A percentile compares a stretch with the other conserved stretches of the same genome.
phyloP scores from a whole-genome alignment of 2,888 invertebrate genomes.

The Drosophila paramelanica region DNA sequence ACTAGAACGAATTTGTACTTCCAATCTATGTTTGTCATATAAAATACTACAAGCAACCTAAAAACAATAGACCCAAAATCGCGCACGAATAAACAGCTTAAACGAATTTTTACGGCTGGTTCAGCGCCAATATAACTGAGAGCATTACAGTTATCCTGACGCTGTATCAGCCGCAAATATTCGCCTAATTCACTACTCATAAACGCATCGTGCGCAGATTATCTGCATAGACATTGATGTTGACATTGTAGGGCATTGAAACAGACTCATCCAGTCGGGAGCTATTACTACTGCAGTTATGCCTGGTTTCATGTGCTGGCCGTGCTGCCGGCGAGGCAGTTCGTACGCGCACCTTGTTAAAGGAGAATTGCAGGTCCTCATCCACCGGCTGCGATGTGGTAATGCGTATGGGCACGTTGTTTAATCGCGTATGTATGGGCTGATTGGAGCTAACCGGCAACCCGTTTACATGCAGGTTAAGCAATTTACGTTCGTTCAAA shows the following conservation, averaged over 20 bases:
- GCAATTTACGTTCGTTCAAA: conserved; percentile 47
- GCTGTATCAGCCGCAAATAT: conserved; percentile 9
- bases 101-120: conserved; percentile 6
- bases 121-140: conserved; percentile 19
- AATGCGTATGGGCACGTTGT: conserved; percentile 66
- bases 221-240: conserved; percentile 77
- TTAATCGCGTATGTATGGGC: conserved; percentile 54
- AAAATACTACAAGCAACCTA: conserved; percentile 5
- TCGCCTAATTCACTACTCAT: conserved; percentile 19
- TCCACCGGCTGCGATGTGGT: conserved; percentile 47
- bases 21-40: conserved; percentile 1
- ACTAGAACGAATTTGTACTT: conserved; percentile 3
- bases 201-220: conserved; percentile 50
- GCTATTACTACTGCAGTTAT: conserved; percentile 1
- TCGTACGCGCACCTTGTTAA: conserved; percentile 46
- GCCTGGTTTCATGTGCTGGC: background rate
- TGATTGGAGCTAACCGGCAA: conserved; percentile 20
- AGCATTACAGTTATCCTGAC: conserved; percentile 23
- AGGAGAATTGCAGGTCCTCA: conserved; percentile 37
- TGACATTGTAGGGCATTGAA: conserved; percentile 62
- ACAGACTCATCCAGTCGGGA: background rate
- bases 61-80: background rate
- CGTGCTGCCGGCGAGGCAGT: conserved; percentile 13
- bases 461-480: conserved; percentile 47
- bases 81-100: background rate